Evolutionary conservation across 2,113 vertebrate genomes (phyloP).

Genomic region (Daboia siamensis): DNA sequence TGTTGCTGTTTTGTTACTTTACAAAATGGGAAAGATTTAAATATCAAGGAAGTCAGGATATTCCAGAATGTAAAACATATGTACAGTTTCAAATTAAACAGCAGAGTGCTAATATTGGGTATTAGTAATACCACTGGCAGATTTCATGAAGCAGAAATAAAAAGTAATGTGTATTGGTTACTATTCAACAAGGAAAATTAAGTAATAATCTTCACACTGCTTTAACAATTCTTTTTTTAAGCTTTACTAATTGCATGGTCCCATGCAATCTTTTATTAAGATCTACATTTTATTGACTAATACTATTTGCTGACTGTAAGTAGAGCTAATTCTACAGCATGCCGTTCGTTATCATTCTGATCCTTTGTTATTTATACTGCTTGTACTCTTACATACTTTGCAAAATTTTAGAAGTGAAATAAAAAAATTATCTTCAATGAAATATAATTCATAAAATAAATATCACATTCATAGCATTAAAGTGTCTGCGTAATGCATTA

Average conservation of each 20-base stretch:
- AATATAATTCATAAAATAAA: slow-evolving; percentile 32
- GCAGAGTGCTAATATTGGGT: rapidly evolving
- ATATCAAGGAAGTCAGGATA: neutral
- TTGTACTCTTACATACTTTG: slow-evolving; percentile 44
- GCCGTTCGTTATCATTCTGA: slow-evolving; percentile 58
- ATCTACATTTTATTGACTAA: slow-evolving; percentile 65
- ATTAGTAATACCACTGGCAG: neutral
- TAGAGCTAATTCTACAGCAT: slow-evolving; percentile 63
- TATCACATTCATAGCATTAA: slow-evolving; percentile 21
- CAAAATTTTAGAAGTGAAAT: slow-evolving; percentile 29
- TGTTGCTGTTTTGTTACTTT: neutral
- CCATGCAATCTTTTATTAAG: slow-evolving; percentile 51
- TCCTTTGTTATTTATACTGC: slow-evolving; percentile 44
- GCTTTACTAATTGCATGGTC: slow-evolving; percentile 75
- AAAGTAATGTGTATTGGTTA: slow-evolving; percentile 4
- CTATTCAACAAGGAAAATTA: slow-evolving; percentile 50
- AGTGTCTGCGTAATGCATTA: slow-evolving; percentile 23
- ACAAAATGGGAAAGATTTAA: neutral
- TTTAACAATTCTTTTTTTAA: slow-evolving; percentile 43
- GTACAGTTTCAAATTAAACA: neutral
- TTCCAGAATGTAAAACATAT: neutral
- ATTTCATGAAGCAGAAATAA: neutral
- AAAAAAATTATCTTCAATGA: slow-evolving; percentile 30
- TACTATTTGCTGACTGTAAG: slow-evolving; percentile 55
- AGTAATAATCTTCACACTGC: slow-evolving; percentile 42